Percentiles rank a stretch among this genome's conserved stretches.
phyloP scores from a whole-genome alignment of 2,888 invertebrate genomes.

The Himalopsyche japonica region DNA sequence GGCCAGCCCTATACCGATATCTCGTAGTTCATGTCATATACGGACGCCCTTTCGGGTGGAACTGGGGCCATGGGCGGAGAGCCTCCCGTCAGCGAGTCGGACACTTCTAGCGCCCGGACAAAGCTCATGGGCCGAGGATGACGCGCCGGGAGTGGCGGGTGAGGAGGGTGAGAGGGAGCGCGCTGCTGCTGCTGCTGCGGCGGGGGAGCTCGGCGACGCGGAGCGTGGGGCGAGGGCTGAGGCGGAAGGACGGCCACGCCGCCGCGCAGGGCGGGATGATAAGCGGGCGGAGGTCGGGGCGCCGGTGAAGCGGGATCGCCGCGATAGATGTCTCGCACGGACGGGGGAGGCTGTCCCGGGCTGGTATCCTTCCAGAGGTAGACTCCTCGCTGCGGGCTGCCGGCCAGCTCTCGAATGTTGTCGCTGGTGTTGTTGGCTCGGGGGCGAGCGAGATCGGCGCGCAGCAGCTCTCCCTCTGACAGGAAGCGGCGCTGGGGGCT shows the following conservation, averaged over 20 bases:
- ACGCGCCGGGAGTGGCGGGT: slow-evolving; percentile 45
- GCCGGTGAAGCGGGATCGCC: slow-evolving; percentile 47
- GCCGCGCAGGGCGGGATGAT: slow-evolving; percentile 67
- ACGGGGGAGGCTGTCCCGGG: slow-evolving; percentile 63
- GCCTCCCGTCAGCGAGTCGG: slow-evolving; percentile 84
- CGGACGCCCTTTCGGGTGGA: slow-evolving; percentile 82
- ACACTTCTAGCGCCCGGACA: slow-evolving; percentile 87
- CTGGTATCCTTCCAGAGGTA: slow-evolving; percentile 82
- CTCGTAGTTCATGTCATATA: slow-evolving; percentile 94
- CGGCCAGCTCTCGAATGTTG: slow-evolving; percentile 86
- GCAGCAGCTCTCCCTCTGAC: slow-evolving; percentile 79
- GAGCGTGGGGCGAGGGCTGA: slow-evolving; percentile 49
- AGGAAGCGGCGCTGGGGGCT: slow-evolving; percentile 79
- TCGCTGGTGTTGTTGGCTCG: slow-evolving; percentile 78
- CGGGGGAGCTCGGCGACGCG: slow-evolving; percentile 47
- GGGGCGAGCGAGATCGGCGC: slow-evolving; percentile 70
- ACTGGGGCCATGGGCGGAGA: slow-evolving; percentile 51
- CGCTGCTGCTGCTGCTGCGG: slow-evolving; percentile 45
- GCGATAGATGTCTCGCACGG: slow-evolving; percentile 44
- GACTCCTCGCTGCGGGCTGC: slow-evolving; percentile 81
- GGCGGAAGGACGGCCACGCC: slow-evolving; percentile 72
- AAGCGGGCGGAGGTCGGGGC: slow-evolving; percentile 52
- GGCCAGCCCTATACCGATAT: slow-evolving; percentile 82
- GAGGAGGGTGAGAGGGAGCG: slow-evolving; percentile 46
- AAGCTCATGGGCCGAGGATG: slow-evolving; percentile 82